A percentile compares a stretch with the other conserved stretches of the same genome.
Evolutionary conservation across 2,797 vertebrate genomes (phyloP).

Genomic region (Lepus townsendii): DNA sequence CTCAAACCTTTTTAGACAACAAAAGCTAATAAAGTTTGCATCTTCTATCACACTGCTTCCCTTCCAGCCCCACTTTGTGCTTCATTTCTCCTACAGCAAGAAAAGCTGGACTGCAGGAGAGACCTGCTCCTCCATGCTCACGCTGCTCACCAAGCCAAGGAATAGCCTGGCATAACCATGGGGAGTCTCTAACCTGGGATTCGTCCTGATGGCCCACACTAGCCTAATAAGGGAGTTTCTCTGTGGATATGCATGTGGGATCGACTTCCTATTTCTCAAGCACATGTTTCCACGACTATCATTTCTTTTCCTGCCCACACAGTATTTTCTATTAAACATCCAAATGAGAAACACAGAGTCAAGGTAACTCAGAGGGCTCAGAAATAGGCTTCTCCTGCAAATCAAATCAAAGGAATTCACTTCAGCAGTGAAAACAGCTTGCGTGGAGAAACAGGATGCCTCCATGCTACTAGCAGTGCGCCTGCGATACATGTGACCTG

Average conservation of each 20-base stretch:
- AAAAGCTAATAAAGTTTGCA: neutral
- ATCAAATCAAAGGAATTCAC: neutral
- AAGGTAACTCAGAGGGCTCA: neutral
- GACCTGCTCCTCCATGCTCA: neutral
- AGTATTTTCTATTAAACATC: conserved; percentile 46
- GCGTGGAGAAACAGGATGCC: neutral
- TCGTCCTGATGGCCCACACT: neutral
- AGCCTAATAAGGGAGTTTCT: neutral
- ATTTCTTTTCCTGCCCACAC: neutral
- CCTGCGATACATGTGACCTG: neutral
- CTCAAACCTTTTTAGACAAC: conserved; percentile 12
- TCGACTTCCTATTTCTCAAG: conserved; percentile 47
- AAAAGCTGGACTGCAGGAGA: neutral
- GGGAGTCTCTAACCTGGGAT: neutral
- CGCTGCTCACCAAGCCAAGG: neutral
- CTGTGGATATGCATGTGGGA: neutral
- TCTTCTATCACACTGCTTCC: neutral
- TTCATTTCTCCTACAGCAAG: neutral
- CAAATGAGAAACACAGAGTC: conserved; percentile 38
- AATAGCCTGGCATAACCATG: neutral
- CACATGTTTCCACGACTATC: neutral
- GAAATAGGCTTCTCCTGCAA: neutral
- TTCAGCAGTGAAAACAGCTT: neutral
- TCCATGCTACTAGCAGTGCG: neutral
- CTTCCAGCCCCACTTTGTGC: neutral